Percentiles rank a stretch among this genome's conserved stretches.
Evolutionary conservation across 2,797 vertebrate genomes (phyloP).

Genomic region (Silurus lanzhouensis): DNA sequence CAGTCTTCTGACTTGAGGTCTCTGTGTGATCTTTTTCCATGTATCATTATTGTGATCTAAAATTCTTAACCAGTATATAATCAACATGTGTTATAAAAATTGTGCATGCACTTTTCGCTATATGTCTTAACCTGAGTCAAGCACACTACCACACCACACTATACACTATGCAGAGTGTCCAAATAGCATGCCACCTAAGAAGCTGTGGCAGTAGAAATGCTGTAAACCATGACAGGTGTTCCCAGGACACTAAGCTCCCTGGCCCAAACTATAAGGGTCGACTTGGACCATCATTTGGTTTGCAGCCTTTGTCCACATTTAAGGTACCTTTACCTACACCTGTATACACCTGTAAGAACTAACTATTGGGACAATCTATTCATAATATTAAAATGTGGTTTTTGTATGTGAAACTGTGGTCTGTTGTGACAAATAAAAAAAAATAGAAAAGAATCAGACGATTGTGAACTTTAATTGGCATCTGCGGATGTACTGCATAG

Average conservation of each 20-base stretch:
- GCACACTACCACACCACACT: background rate
- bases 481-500: constrained; percentile 38
- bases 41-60: background rate
- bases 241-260: background rate
- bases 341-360: background rate
- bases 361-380: background rate
- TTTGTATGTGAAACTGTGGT: background rate
- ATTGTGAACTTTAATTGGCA: constrained; percentile 40
- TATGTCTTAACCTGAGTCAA: background rate
- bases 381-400: background rate
- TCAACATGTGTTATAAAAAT: background rate
- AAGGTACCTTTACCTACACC: background rate
- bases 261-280: background rate
- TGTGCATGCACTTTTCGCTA: background rate
- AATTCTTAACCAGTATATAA: background rate
- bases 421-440: constrained; percentile 13
- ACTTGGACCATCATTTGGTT: background rate
- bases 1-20: background rate
- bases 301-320: background rate
- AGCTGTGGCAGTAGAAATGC: background rate
- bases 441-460: constrained; percentile 11
- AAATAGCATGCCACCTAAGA: background rate
- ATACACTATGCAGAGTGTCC: background rate
- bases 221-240: background rate
- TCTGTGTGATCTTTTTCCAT: background rate